These are phyloP conservation scores for Diploptera punctata DNA, from an alignment of 2,888 invertebrate genomes.

Conservation along the genomic window DNA sequence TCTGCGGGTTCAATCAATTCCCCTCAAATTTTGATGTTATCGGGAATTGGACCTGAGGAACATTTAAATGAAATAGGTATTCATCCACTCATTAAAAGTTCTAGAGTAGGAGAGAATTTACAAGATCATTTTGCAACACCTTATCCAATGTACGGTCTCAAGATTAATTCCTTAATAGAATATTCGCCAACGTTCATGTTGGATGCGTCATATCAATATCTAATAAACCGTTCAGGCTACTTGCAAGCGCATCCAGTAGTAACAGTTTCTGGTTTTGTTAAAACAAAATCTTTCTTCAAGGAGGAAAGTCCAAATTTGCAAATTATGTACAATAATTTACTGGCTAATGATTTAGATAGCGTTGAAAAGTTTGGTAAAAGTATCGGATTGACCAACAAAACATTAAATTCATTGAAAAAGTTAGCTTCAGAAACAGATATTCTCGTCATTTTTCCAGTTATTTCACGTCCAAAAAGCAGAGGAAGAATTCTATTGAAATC, in stretches of 20 bases:
- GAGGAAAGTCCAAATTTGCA: neutral
- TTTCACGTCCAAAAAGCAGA: constrained; percentile 78
- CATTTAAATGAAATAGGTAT: constrained; percentile 53
- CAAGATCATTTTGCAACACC: constrained; percentile 55
- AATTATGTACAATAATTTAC: neutral
- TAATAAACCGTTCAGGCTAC: neutral
- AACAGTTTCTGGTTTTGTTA: neutral
- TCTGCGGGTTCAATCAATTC: constrained; percentile 36
- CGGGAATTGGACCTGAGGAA: constrained; percentile 38
- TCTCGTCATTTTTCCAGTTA: constrained; percentile 84
- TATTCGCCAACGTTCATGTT: neutral
- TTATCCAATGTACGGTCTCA: constrained; percentile 51
- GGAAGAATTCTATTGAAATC: constrained; percentile 78
- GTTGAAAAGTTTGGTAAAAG: neutral
- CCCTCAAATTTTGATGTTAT: constrained; percentile 39
- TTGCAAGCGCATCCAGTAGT: neutral
- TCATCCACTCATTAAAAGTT: constrained; percentile 60
- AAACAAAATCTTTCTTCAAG: neutral
- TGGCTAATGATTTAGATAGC: neutral
- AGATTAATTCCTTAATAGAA: constrained; percentile 32
- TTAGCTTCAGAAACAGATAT: constrained; percentile 65
- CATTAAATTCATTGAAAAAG: neutral
- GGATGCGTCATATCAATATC: neutral
- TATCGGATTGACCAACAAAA: neutral
- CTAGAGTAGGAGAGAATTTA: constrained; percentile 56